Percentiles rank a stretch among this genome's conserved stretches.
Evolutionary conservation across 2,113 vertebrate species (phyloP).

Genomic region (Scalopus aquaticus): DNA sequence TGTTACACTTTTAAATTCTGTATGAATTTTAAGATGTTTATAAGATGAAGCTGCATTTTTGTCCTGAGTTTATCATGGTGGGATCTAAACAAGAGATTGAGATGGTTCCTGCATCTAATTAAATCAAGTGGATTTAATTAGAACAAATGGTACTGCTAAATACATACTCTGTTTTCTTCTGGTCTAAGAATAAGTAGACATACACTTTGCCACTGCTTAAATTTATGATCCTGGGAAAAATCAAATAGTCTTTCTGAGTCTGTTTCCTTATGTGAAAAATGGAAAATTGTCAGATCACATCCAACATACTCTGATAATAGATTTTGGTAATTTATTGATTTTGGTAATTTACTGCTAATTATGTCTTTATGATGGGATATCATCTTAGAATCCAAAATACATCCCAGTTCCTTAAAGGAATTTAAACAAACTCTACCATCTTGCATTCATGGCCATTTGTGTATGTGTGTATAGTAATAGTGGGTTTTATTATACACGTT

Average conservation of each 20-base stretch:
- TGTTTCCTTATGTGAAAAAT: not conserved
- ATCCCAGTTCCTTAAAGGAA: not conserved
- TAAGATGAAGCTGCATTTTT: conserved; percentile 29
- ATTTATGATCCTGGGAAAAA: not conserved
- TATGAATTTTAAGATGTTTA: not conserved
- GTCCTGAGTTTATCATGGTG: not conserved
- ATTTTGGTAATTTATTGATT: not conserved
- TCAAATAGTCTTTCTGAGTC: not conserved
- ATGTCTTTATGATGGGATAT: not conserved
- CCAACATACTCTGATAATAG: not conserved
- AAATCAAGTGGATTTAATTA: not conserved
- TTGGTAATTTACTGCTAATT: not conserved
- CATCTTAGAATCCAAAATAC: not conserved
- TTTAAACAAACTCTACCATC: not conserved
- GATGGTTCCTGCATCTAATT: not conserved
- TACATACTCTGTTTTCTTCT: not conserved
- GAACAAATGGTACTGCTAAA: not conserved
- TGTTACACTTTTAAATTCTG: not conserved
- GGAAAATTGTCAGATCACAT: not conserved
- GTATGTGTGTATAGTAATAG: not conserved
- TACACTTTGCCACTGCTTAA: not conserved
- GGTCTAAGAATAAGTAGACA: not conserved
- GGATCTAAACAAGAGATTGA: not conserved
- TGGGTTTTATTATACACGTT: not conserved
- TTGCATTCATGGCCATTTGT: not conserved